Percentiles rank a stretch among this genome's conserved stretches.
Evolutionary conservation across 1,140 invertebrate species (phyloP).

Genomic region (Drosophila asahinai): DNA sequence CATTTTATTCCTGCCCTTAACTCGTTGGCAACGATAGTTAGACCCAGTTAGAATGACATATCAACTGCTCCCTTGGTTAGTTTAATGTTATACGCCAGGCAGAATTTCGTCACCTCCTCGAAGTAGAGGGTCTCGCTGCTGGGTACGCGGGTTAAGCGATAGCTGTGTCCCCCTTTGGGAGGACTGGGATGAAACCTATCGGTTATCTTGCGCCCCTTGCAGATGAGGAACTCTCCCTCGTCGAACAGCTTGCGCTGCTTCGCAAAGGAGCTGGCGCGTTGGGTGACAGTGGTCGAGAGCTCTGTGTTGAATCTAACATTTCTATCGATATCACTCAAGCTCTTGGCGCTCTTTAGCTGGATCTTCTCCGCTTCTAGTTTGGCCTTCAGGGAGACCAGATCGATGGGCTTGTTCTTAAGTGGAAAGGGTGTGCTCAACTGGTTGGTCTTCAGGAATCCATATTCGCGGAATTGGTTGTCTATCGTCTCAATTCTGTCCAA

Average conservation of each 20-base stretch:
- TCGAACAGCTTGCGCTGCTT: slow-evolving; percentile 30
- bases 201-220: slow-evolving; percentile 33
- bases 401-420: background rate
- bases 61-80: background rate
- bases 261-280: background rate
- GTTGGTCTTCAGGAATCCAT: slow-evolving; percentile 3
- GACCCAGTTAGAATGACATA: background rate
- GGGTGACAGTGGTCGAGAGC: too few species aligned
- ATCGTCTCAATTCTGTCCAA: too few species aligned
- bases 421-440: slow-evolving; percentile 16
- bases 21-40: background rate
- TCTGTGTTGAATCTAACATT: too few species aligned
- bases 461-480: background rate
- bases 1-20: slow-evolving; percentile 13
- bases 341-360: background rate
- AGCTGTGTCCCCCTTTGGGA: too few species aligned
- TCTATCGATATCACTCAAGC: too few species aligned
- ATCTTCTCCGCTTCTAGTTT: background rate
- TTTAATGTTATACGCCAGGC: background rate
- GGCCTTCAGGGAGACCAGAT: background rate
- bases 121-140: background rate
- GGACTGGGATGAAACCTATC: background rate
- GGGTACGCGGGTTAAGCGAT: too few species aligned
- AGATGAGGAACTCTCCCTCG: slow-evolving; percentile 31
- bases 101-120: slow-evolving; percentile 1